Conservation (phyloP, 2,113 vertebrate species). For the human (Homo sapiens) region GRCh38 chr20:56910001-56910500, state of each 20-base stretch:
- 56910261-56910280: background rate
- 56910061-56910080: background rate
- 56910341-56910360: background rate
- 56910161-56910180: background rate
- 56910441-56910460: slow-evolving; percentile 55
- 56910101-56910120: background rate
- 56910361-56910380: background rate
- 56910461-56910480: slow-evolving; percentile 69
- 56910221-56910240: background rate
- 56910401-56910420: slow-evolving; percentile 68
- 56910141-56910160: background rate
- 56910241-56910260: background rate
- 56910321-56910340: background rate
- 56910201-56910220: background rate
- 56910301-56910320: background rate
- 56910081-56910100: background rate
- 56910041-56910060: background rate
- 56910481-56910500: slow-evolving; percentile 54
- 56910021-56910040: accelerated
- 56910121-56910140: background rate
- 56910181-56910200: background rate
- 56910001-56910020: background rate
- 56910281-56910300: background rate
- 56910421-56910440: slow-evolving; percentile 62
- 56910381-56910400: background rate